Evolutionary conservation across 1,140 invertebrate genomes (phyloP), one percentile per base, ranked within the genome.

Genomic region (Pseudomyrmex cubaensis): DNA sequence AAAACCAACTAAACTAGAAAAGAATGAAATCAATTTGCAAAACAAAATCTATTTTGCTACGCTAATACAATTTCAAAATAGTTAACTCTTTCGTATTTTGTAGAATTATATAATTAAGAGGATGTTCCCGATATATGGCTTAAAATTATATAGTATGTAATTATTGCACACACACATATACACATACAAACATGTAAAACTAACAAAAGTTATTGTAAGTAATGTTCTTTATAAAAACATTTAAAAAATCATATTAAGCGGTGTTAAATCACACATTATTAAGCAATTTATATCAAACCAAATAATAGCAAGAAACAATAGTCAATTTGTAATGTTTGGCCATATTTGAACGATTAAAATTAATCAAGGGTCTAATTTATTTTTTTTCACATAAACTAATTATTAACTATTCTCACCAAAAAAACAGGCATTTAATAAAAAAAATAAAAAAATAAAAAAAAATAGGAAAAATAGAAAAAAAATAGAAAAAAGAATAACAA

Each of bases 241-340:
- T 59, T 85, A 69, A 75, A 48, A 54, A 64, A 69, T 44, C 48
- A 73, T 73, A 73, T 57, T 72, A 48, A 25, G 2, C 57, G 25
- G 7, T 67, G 85, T 78, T 84, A 76, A 35, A 13, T 46, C 87
- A 86, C 87, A 86, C 83, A 85, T 22, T 52, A 57, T 87, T 87
- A 88, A 88, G 86, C 73, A 59, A 88, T 63, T 50, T 73, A 82
- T 61, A 67, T 48, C 69, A 83, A 35, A 77, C 25, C 66, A 56
- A 80, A 4, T 78, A 83, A 88, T 15, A 72, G 48, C 73, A 22
- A 35, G 82, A 22, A 88, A 88, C 82, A 35, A 35, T 35, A 88
- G 72, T 74, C 72, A 61, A 66, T 20, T 52, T 64, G 64, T 63
- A 22, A 72, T 22, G 22, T 80, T 62, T 44, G n/a, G 56, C 35